phyloP scores from a whole-genome alignment of 2,888 invertebrate genomes.

The Microctonus hyperodae region DNA sequence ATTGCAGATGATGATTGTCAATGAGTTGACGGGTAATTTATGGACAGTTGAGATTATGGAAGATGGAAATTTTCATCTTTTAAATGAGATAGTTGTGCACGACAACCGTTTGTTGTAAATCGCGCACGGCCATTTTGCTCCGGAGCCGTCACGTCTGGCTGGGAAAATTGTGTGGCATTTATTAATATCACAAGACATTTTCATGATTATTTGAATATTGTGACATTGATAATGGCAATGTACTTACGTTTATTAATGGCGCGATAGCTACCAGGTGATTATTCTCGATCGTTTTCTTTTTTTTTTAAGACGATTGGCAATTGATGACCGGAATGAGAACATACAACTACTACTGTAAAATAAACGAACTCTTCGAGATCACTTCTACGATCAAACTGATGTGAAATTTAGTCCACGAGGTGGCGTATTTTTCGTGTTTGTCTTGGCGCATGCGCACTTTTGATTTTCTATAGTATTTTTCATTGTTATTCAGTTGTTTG shows the following conservation, averaged over 20 bases:
- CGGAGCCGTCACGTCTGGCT: constrained; percentile 53
- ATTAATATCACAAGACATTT: constrained; percentile 19
- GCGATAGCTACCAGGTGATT: constrained; percentile 32
- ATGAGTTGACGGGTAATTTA: neutral
- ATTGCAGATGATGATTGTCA: neutral
- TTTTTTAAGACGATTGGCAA: constrained; percentile 38
- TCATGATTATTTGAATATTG: neutral
- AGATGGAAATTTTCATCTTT: neutral
- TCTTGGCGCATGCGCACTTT: constrained; percentile 45
- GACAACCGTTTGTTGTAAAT: constrained; percentile 53
- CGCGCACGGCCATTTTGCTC: constrained; percentile 59
- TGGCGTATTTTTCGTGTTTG: constrained; percentile 44
- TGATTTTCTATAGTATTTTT: neutral
- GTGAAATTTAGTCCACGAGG: constrained; percentile 43
- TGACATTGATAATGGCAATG: constrained; percentile 38
- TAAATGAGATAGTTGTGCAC: neutral
- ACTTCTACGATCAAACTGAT: constrained; percentile 53
- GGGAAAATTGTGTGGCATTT: constrained; percentile 32
- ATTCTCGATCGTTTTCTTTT: constrained; percentile 20
- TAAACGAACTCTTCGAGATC: constrained; percentile 48
- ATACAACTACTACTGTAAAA: constrained; percentile 50
- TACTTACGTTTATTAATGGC: constrained; percentile 34
- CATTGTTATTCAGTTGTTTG: too few relatives aligned
- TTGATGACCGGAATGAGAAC: constrained; percentile 26
- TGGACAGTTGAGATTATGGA: neutral